Evolutionary conservation across 2,888 invertebrate species (phyloP), one percentile per base, ranked within the genome.

Genomic region (Monopis laevigella): DNA sequence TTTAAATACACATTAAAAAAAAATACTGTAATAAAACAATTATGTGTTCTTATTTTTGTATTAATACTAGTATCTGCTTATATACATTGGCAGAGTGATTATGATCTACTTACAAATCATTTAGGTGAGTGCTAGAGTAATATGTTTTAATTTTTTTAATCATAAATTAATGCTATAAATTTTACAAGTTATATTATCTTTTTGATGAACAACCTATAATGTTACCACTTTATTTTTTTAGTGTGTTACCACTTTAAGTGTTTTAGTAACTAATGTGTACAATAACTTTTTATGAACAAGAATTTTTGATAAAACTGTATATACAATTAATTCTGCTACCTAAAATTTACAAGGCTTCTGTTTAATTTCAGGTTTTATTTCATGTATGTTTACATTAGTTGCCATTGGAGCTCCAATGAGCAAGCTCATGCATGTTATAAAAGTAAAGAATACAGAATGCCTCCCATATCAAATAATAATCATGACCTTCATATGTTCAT

Each of bases 401-500:
- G 92, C 92, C 54, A 89, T 93, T 60, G 92, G 90, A 14, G 88
- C 94, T 8, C 95, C 94, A 3, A 80, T 95, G 50, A 88, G 88
- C 40, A 88, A 89, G 60, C 65, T 94, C 51, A 75, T 90, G 24
- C 88, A 94, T 73, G 95, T 97, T 3, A 78, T 96, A 41, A 85
- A 82, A 62, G 85, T 88, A 4, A 90, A 88, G 65, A 92, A 86
- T 62, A 88, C 93, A 0, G 93, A 94, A 55, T 90, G 89, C 61
- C 82, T 97, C 53, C 96, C 96, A 18, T 91, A 94, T 61, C 91
- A 93, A 3, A 83, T 96, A 57, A 95, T 96, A 62, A 67, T 90
- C 29, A 87, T 90, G 60, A 90, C 92, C 26, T 90, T 95, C 62
- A 69, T 93, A 40, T 92, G 93, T 4, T 90, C 91, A 6, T 67